Percentiles rank a stretch among this genome's conserved stretches.
phyloP scores from a whole-genome alignment of 2,888 invertebrate genomes.

The Scaptomyza flava region DNA sequence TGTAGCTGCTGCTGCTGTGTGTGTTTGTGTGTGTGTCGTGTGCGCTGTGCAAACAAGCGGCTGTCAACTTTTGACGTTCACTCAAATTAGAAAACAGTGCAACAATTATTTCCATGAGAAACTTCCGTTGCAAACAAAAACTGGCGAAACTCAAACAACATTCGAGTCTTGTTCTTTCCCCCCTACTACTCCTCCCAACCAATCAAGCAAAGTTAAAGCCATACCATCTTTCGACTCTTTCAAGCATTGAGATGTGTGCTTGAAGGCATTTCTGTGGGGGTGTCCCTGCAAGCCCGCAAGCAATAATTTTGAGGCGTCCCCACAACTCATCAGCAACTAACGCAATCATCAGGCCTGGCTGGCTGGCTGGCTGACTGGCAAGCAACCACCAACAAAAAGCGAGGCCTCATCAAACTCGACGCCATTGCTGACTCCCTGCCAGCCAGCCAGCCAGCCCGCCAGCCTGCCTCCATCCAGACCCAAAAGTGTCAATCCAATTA shows the following conservation, averaged over 20 bases:
- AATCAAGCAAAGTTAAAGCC: constrained; percentile 68
- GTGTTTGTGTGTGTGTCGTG: constrained; percentile 31
- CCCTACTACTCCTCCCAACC: constrained; percentile 13
- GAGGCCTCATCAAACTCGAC: constrained; percentile 75
- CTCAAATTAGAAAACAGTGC: constrained; percentile 72
- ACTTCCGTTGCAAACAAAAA: constrained; percentile 44
- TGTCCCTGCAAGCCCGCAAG: constrained; percentile 60
- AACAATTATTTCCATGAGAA: constrained; percentile 70
- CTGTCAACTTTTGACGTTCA: constrained; percentile 67
- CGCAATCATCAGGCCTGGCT: constrained; percentile 66
- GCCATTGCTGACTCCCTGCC: constrained; percentile 40
- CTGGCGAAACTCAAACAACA: constrained; percentile 34
- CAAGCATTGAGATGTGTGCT: constrained; percentile 7
- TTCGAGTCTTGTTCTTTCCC: constrained; percentile 10
- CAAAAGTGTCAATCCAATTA: constrained; percentile 83
- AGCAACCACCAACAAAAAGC: constrained; percentile 64
- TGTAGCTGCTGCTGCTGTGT: neutral
- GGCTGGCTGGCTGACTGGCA: constrained; percentile 37
- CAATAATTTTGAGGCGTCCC: constrained; percentile 63
- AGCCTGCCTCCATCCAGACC: constrained; percentile 57
- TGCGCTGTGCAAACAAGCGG: constrained; percentile 63
- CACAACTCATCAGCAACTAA: constrained; percentile 71
- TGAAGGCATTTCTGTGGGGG: constrained; percentile 6
- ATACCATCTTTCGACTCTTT: constrained; percentile 8
- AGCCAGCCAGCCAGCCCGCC: constrained; percentile 3